Evolutionary conservation across 2,888 invertebrate genomes (phyloP).

Genomic region (Microplitis manilae): DNA sequence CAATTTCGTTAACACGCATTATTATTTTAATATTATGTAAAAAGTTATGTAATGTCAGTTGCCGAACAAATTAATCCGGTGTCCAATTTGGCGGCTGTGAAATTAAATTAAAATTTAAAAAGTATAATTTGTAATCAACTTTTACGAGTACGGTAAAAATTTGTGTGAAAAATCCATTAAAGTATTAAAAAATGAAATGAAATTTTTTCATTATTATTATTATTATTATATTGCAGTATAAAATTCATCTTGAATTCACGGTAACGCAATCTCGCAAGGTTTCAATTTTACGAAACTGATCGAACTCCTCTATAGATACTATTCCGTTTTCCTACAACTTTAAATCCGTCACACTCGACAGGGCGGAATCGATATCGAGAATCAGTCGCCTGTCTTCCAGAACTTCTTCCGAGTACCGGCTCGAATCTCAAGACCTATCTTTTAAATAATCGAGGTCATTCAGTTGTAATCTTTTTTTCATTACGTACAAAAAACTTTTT

Average conservation of each 20-base stretch:
- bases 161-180: constrained; percentile 29
- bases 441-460: constrained; percentile 36
- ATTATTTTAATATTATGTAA: not conserved
- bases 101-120: not conserved
- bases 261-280: constrained; percentile 25
- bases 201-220: constrained; percentile 22
- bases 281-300: constrained; percentile 20
- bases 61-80: not conserved
- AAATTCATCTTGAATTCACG: constrained; percentile 20
- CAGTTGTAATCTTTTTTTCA: constrained; percentile 27
- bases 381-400: constrained; percentile 24
- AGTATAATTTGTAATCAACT: not conserved
- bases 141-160: constrained; percentile 9
- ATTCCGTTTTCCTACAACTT: constrained; percentile 27
- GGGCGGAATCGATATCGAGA: constrained; percentile 36
- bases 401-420: constrained; percentile 8
- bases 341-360: constrained; percentile 40
- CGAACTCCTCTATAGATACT: constrained; percentile 5
- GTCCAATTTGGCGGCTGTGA: not conserved
- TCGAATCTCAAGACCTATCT: constrained; percentile 15
- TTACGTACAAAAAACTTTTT: not conserved
- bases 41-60: constrained; percentile 9
- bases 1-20: not conserved
- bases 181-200: constrained; percentile 24
- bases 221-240: not conserved